Evolutionary conservation across 2,797 vertebrate species (phyloP).

Genomic region (Pantherophis vulpinus): DNA sequence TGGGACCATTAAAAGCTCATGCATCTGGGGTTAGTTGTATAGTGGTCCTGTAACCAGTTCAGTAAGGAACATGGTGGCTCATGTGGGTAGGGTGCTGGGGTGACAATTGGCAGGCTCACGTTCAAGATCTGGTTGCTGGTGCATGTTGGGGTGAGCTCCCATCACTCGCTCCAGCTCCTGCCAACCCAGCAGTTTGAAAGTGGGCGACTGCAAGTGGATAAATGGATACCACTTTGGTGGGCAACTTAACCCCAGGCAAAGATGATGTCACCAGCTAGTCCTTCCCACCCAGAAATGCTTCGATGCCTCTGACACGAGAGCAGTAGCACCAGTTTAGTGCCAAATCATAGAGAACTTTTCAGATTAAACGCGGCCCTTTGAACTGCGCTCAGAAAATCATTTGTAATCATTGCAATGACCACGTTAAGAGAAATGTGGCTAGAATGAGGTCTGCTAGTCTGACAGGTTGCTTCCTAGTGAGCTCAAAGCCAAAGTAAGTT

Average conservation of each 20-base stretch:
- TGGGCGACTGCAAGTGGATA: too few relatives aligned
- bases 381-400: background rate
- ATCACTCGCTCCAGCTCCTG: too few relatives aligned
- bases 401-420: background rate
- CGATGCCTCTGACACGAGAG: too few relatives aligned
- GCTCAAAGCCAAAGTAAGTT: background rate
- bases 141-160: too few relatives aligned
- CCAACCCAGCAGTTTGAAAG: too few relatives aligned
- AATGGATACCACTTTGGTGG: too few relatives aligned
- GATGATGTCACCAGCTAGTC: too few relatives aligned
- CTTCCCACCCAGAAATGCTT: too few relatives aligned
- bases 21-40: background rate
- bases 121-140: too few relatives aligned
- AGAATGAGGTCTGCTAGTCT: background rate
- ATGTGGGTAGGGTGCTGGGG: too few relatives aligned
- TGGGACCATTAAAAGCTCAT: background rate
- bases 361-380: background rate
- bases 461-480: background rate
- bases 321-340: background rate
- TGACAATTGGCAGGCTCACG: too few relatives aligned
- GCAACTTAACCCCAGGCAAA: too few relatives aligned
- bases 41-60: background rate
- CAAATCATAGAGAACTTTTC: background rate
- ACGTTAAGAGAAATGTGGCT: background rate
- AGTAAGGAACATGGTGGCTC: background rate